Percentiles rank a stretch among this genome's conserved stretches.
These are phyloP conservation scores for Vannuccia rotundouncinata DNA, from an alignment of 2,888 invertebrate genomes.

Conservation along the genomic window DNA sequence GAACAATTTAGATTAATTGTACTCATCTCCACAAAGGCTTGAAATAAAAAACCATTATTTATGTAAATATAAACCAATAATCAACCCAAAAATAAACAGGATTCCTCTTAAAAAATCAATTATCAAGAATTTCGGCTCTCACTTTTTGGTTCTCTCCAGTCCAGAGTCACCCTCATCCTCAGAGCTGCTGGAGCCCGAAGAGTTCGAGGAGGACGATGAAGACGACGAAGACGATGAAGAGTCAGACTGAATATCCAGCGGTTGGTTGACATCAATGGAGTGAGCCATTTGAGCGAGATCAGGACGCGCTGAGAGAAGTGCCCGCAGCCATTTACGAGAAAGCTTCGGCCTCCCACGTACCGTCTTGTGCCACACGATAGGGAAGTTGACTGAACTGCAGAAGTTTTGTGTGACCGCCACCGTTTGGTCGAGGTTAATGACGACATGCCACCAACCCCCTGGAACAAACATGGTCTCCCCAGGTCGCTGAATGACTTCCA, in stretches of 20 bases:
- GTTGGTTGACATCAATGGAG: constrained; percentile 71
- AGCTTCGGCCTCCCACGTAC: constrained; percentile 82
- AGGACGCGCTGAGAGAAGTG: constrained; percentile 47
- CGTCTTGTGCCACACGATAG: constrained; percentile 95
- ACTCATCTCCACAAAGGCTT: too few species aligned
- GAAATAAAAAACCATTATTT: too few species aligned
- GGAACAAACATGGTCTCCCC: constrained; percentile 97
- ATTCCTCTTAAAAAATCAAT: too few species aligned
- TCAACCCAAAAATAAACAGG: too few species aligned
- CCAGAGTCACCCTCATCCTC: constrained; percentile 35
- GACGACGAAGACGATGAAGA: constrained; percentile 74
- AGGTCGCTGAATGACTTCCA: constrained; percentile 86
- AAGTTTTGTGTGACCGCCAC: constrained; percentile 98
- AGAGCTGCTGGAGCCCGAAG: constrained; percentile 42
- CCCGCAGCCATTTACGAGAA: constrained; percentile 65
- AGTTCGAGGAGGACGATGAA: constrained; percentile 69
- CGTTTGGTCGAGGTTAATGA: constrained; percentile 87
- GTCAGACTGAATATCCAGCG: constrained; percentile 86
- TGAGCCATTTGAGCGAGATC: constrained; percentile 59
- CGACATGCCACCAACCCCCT: constrained; percentile 99
- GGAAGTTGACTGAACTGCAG: constrained; percentile 78
- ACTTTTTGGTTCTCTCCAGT: constrained; percentile 38
- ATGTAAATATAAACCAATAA: too few species aligned
- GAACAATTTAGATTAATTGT: too few species aligned
- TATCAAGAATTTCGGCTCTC: too few species aligned